A percentile compares a stretch with the other conserved stretches of the same genome.
phyloP scores from a whole-genome alignment of 1,140 invertebrate genomes.

The Pygmarrhopalites habei region DNA sequence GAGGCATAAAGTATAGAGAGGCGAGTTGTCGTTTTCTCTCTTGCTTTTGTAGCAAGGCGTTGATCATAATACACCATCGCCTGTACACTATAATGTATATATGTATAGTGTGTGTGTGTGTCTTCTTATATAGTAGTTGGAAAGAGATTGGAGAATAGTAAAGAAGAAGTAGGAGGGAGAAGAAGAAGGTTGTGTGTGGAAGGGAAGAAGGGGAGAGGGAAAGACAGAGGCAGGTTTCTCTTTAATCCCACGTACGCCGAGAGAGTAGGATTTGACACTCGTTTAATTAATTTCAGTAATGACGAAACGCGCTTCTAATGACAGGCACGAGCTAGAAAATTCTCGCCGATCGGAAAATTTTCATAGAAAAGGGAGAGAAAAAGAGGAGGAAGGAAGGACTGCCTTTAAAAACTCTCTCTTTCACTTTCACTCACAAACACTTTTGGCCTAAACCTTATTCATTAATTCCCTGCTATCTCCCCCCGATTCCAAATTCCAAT shows the following conservation, averaged over 20 bases:
- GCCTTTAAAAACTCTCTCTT: slow-evolving; percentile 29
- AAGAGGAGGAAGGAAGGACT: slow-evolving; percentile 16
- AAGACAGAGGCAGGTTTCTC: slow-evolving; percentile 32
- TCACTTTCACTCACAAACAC: slow-evolving; percentile 13
- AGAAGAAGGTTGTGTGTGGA: neutral
- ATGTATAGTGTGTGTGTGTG: too few species aligned
- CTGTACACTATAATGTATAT: too few species aligned
- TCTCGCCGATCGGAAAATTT: slow-evolving; percentile 38
- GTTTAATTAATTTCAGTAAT: slow-evolving; percentile 40
- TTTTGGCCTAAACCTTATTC: slow-evolving; percentile 33
- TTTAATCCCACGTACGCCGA: slow-evolving; percentile 38
- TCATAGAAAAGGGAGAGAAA: slow-evolving; percentile 13
- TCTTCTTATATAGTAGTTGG: too few species aligned
- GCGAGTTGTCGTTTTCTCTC: too few species aligned
- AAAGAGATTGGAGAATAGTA: neutral
- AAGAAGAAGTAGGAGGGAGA: slow-evolving; percentile 3
- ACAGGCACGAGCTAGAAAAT: slow-evolving; percentile 37
- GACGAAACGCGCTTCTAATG: slow-evolving; percentile 39
- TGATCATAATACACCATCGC: too few species aligned
- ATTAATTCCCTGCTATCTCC: slow-evolving; percentile 38
- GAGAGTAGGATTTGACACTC: slow-evolving; percentile 38
- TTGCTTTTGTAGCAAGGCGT: too few species aligned
- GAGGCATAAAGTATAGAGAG: too few species aligned
- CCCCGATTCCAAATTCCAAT: slow-evolving; percentile 30
- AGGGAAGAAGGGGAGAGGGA: slow-evolving; percentile 13